A percentile compares a stretch with the other conserved stretches of the same genome.
Conservation (phyloP, 1,140 invertebrate genomes). For the Hyles euphorbiae region DNA sequence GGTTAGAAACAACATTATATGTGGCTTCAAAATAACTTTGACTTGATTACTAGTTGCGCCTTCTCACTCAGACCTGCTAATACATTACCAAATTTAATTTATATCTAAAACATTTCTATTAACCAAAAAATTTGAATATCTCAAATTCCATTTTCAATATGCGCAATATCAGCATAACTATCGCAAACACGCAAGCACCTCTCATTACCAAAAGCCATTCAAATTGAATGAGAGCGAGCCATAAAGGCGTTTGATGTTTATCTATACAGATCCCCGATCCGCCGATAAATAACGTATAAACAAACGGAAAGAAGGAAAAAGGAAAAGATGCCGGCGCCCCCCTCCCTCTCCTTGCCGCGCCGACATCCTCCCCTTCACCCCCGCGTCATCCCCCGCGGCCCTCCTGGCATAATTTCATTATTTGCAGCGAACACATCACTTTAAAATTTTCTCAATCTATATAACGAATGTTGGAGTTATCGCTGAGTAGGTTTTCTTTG, state of each 20-base stretch:
- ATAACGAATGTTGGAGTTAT: conserved; percentile 10
- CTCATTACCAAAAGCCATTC: conserved; percentile 34
- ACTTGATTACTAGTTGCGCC: too few relatives aligned
- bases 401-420: conserved; percentile 59
- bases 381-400: conserved; percentile 17
- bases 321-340: conserved; percentile 21
- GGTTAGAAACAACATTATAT: too few relatives aligned
- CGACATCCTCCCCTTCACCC: not conserved
- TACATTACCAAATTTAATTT: too few relatives aligned
- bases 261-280: conserved; percentile 52
- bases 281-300: conserved; percentile 61
- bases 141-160: too few relatives aligned
- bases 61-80: too few relatives aligned
- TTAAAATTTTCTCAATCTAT: conserved; percentile 52
- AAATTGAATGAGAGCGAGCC: conserved; percentile 46
- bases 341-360: conserved; percentile 1
- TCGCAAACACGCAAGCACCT: conserved; percentile 21
- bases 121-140: too few relatives aligned
- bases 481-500: conserved; percentile 12
- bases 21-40: too few relatives aligned
- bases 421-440: conserved; percentile 43
- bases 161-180: conserved; percentile 5
- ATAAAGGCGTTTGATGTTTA: conserved; percentile 54
- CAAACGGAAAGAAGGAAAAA: conserved; percentile 50
- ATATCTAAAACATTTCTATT: too few relatives aligned